phyloP scores from a whole-genome alignment of 2,113 vertebrate genomes.

The Geococcyx californianus region DNA sequence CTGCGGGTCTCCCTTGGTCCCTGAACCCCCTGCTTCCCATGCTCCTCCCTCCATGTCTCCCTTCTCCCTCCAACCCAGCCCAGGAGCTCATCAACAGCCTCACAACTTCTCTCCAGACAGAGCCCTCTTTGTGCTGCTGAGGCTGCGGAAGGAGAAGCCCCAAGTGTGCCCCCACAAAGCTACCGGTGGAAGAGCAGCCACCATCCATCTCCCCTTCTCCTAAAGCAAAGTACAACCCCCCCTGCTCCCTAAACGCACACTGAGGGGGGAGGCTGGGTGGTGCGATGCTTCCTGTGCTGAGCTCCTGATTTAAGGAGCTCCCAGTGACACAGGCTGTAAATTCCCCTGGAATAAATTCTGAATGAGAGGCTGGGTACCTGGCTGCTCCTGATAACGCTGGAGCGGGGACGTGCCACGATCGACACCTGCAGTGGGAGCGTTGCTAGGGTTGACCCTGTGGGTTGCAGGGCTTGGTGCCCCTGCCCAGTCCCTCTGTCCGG shows the following conservation, averaged over 20 bases:
- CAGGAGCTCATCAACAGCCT: neutral
- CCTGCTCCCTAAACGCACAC: neutral
- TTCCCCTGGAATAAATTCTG: neutral
- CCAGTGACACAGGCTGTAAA: neutral
- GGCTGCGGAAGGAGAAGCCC: neutral
- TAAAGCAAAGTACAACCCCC: fast-evolving
- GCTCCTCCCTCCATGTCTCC: neutral
- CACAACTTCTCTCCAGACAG: neutral
- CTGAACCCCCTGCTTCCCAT: neutral
- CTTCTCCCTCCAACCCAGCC: fast-evolving
- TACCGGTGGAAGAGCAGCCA: neutral
- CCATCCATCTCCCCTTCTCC: neutral
- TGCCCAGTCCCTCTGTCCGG: fast-evolving
- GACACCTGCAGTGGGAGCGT: fast-evolving
- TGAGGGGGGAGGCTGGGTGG: fast-evolving
- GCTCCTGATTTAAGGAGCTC: neutral
- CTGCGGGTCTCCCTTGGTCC: fast-evolving
- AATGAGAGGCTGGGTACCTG: neutral
- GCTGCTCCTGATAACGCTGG: neutral
- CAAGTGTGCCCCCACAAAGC: neutral
- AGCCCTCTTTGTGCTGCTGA: neutral
- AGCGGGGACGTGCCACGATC: fast-evolving
- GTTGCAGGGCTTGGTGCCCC: fast-evolving
- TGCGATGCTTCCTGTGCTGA: fast-evolving
- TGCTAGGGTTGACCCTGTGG: neutral